Percentiles rank a stretch among this genome's conserved stretches.
phyloP scores from a whole-genome alignment of 2,113 vertebrate genomes.

The Chiloscyllium plagiosum region DNA sequence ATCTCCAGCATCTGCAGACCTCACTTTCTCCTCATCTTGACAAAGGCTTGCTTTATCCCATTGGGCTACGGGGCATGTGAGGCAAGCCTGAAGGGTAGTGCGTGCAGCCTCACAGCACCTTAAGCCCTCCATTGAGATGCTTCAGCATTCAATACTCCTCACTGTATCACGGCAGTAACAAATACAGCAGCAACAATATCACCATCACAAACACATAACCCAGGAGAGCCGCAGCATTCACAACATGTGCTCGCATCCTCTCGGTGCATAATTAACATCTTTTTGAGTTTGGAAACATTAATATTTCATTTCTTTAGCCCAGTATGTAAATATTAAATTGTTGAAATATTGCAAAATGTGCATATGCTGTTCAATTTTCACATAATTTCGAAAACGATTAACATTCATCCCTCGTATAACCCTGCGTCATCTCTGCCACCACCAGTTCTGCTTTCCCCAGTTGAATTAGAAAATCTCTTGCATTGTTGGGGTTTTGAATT shows the following conservation, averaged over 20 bases:
- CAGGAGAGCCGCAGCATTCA: background rate
- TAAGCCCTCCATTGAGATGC: background rate
- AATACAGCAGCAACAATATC: background rate
- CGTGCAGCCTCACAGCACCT: too few relatives aligned
- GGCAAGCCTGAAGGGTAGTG: background rate
- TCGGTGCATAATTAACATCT: background rate
- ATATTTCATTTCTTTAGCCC: constrained; percentile 20
- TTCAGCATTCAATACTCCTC: background rate
- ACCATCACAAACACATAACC: background rate
- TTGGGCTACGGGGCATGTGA: background rate
- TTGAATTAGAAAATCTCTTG: background rate
- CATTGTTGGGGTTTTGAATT: background rate
- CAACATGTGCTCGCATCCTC: background rate
- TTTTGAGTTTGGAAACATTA: background rate
- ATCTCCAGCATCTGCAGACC: too few relatives aligned
- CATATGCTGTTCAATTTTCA: background rate
- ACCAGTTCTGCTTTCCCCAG: background rate
- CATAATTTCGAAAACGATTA: background rate
- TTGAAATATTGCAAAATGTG: background rate
- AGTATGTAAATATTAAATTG: background rate
- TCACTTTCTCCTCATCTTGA: background rate
- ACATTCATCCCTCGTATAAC: background rate
- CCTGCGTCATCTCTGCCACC: too few relatives aligned
- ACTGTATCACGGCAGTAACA: background rate
- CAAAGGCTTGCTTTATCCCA: background rate